Evolutionary conservation across 30 jellyfish, hydroid and myxozoan species (phyloP).

Genomic region (Rhopilema esculentum): DNA sequence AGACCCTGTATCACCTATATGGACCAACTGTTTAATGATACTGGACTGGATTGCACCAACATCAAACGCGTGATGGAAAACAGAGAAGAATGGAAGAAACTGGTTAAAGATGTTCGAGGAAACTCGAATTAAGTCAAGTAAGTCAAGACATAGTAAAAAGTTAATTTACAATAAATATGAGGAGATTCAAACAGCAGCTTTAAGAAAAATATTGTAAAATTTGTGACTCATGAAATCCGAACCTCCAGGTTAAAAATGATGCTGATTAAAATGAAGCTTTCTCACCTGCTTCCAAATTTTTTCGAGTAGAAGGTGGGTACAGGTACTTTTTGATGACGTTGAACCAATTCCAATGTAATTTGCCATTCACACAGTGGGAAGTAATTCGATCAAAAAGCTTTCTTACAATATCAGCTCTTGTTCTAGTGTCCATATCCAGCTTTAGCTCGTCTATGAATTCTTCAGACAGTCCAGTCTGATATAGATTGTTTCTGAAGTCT

Average conservation of each 20-base stretch:
- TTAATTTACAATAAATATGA: no score
- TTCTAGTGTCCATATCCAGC: not conserved
- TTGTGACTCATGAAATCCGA: not conserved
- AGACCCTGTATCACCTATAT: no score
- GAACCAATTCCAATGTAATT: conserved; percentile 12
- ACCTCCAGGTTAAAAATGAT: not conserved
- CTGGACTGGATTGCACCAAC: no score
- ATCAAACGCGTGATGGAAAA: no score
- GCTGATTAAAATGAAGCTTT: not conserved
- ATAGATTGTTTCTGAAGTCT: conserved; percentile 20
- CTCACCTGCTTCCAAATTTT: conserved; percentile 9
- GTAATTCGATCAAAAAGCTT: conserved; percentile 14
- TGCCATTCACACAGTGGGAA: not conserved
- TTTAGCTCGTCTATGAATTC: conserved; percentile 32
- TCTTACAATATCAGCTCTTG: not conserved
- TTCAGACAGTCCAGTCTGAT: conserved; percentile 14
- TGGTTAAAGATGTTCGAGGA: no score
- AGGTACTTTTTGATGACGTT: conserved; percentile 11
- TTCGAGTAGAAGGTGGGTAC: conserved; percentile 6
- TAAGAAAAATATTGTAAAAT: no score
- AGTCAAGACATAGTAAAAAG: no score
- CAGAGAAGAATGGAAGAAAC: no score
- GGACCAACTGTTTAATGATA: no score
- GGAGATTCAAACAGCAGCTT: no score
- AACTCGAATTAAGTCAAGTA: no score